phyloP scores from a whole-genome alignment of 2,888 invertebrate species.

The Macropis europaea region DNA sequence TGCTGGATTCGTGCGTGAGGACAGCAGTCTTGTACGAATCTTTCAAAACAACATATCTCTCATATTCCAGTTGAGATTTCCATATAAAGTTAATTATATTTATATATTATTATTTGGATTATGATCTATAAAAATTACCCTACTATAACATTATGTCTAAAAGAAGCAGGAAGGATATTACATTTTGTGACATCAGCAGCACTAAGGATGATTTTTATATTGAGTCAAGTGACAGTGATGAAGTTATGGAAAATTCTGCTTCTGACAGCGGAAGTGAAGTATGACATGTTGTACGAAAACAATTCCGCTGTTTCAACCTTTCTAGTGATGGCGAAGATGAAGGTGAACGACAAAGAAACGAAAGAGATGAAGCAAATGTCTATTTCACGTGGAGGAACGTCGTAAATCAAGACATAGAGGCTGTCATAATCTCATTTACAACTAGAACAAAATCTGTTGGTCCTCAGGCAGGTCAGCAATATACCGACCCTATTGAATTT shows the following conservation, averaged over 20 bases:
- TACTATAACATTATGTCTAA: slow-evolving; percentile 8
- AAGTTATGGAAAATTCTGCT: background rate
- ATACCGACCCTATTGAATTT: background rate
- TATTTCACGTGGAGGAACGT: slow-evolving; percentile 1
- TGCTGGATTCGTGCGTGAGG: background rate
- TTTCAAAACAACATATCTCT: no score
- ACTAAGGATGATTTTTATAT: slow-evolving; percentile 4
- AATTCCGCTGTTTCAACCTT: background rate
- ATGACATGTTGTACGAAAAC: slow-evolving; percentile 1
- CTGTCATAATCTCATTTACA: background rate
- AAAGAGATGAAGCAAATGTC: background rate
- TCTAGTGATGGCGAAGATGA: background rate
- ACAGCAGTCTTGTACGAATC: background rate
- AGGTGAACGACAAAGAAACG: background rate
- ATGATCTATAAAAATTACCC: background rate
- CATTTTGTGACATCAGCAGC: slow-evolving; percentile 9
- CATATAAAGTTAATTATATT: no score
- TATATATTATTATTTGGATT: background rate
- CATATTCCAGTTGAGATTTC: no score
- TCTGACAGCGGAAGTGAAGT: slow-evolving; percentile 12
- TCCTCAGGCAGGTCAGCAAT: background rate
- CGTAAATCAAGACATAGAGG: background rate
- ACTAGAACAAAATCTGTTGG: background rate
- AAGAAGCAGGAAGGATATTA: slow-evolving; percentile 1
- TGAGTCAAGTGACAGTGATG: slow-evolving; percentile 3